Base-by-base conservation (phyloP, 2,888 invertebrate genomes). In the Drosophila maculinotata region DNA sequence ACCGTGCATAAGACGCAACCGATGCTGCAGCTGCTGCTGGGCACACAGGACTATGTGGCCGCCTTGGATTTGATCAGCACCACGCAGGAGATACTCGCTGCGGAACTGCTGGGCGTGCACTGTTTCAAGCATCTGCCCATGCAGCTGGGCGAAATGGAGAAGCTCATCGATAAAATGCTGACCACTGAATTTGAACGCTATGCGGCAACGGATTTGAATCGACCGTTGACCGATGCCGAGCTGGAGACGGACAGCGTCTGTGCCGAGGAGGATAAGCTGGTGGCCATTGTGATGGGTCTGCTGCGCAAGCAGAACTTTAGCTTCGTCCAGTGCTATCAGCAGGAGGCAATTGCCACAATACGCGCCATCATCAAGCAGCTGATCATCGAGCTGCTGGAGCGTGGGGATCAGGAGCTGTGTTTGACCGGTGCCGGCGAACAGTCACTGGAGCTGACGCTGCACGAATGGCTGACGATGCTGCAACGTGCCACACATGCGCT, bases 1-100 rank as follows among this genome's bases (percentile, higher is more conserved):
- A 98, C 98, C 3, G 98, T 99, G 7, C 96, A 98, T 91, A 99
- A 99, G 92, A 99, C 99, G 14, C 99, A 99, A 91, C 97, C 98
- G 1, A 99, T 98, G 92, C 96, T 99, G 86, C 99, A 99, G 91
- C 93, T 98, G 54, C 92, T 99, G 45, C 93, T 99, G 39, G 97
- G 98, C 67, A 97, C 97, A 8, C 97, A 97, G 68, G 99, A 99
- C 92, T 99, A 98, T 93, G 98, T 98, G 31, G 98, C 97, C 35
- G 99, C 99, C 1, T 93, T 99, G 65, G 99, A 99, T 92, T 94
- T 99, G 65, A 99, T 99, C 79, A 95, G 90, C 39, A 98, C 98
- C 3, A 98, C 99, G 1, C 98, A 99, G 92, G 98, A 98, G 91
- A 97, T 99, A 54, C 93, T 99, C 30, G 94, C 95, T 8, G 96